These are phyloP conservation scores for Myzus persicae DNA, from an alignment of 1,140 invertebrate genomes.

Conservation along the genomic window DNA sequence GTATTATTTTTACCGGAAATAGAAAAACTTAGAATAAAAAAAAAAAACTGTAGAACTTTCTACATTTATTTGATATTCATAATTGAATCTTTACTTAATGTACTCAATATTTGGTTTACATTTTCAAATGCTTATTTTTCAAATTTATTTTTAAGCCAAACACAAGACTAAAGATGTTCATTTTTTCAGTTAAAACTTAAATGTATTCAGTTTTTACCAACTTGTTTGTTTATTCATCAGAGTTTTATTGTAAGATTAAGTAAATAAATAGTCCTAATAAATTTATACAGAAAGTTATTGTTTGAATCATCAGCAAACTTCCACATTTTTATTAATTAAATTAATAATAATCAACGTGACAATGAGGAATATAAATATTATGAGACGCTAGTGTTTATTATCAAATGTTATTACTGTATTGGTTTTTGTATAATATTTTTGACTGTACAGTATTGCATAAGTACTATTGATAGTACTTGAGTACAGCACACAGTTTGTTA, in stretches of 20 bases:
- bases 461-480: too few relatives aligned
- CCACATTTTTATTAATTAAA: not conserved
- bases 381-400: not conserved
- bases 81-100: not conserved
- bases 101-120: not conserved
- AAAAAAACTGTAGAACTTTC: too few relatives aligned
- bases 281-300: not conserved
- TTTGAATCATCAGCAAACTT: not conserved
- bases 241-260: not conserved
- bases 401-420: not conserved
- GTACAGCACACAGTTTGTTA: too few relatives aligned
- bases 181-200: not conserved
- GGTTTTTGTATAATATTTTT: too few relatives aligned
- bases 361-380: not conserved
- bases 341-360: not conserved
- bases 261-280: too few relatives aligned
- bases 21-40: too few relatives aligned
- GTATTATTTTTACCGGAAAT: not conserved
- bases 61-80: not conserved
- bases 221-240: not conserved
- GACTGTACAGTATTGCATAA: too few relatives aligned
- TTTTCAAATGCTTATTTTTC: not conserved
- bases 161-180: not conserved
- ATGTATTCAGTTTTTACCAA: not conserved
- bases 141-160: not conserved